phyloP scores from a whole-genome alignment of 2,113 vertebrate species.

The Corythornis madagascariensis region DNA sequence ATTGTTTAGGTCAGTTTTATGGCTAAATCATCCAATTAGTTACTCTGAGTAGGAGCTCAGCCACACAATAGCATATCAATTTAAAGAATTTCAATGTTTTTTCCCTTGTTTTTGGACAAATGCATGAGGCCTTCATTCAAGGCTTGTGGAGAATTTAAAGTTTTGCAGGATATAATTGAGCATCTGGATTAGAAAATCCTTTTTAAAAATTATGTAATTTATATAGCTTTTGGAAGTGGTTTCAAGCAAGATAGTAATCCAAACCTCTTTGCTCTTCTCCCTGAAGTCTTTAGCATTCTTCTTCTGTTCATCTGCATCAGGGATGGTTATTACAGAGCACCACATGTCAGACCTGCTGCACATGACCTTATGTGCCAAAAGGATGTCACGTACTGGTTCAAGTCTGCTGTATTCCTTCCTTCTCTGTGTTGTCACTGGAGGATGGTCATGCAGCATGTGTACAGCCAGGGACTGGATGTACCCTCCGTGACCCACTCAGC shows the following conservation, averaged over 20 bases:
- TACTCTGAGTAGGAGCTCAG: neutral
- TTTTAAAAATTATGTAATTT: neutral
- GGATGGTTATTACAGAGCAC: neutral
- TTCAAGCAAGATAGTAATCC: neutral
- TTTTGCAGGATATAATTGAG: neutral
- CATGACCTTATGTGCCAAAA: neutral
- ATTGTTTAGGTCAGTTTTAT: neutral
- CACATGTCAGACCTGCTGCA: neutral
- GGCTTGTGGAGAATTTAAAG: neutral
- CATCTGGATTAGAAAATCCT: neutral
- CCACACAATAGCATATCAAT: neutral
- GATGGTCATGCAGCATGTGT: neutral
- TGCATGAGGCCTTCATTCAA: neutral
- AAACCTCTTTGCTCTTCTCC: neutral
- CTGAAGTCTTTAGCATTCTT: neutral
- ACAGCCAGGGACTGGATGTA: neutral
- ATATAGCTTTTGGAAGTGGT: neutral
- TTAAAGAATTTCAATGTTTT: neutral
- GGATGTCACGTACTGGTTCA: neutral
- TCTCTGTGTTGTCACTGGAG: neutral
- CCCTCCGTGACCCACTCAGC: neutral
- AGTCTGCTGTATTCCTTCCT: neutral
- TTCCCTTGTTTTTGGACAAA: neutral
- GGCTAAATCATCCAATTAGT: slow-evolving; percentile 38
- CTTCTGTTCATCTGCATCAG: neutral